Evolutionary conservation across 1,140 invertebrate genomes (phyloP), one percentile per base, ranked within the genome.

Genomic region (Anoplolepis gracilipes): DNA sequence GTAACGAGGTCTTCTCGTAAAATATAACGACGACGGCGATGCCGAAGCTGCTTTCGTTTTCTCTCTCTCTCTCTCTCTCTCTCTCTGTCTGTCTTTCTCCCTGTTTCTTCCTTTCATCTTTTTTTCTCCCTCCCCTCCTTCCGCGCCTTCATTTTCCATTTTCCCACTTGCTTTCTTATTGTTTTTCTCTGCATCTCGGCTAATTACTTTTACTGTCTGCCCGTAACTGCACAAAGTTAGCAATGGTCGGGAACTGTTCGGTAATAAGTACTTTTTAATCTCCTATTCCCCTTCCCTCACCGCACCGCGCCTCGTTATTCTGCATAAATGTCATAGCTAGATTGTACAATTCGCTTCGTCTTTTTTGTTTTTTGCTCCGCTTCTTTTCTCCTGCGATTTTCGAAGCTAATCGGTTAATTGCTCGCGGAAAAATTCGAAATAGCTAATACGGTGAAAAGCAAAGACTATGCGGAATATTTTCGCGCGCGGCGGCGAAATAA

Each of bases 251-350:
- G 61, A 77, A 64, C 57, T 42, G 73, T 77, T 77, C 81, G 81
- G 42, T 84, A 77, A 84, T 76, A 84, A 77, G 73, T 84, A 84
- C 81, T 84, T 77, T 82, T 82, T 82, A 82, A 82, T 82, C 67
- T 67, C 36, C 78, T 67, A 55, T 73, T 57, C 53, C 78, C 64
- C 42, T 28, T 28, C 16, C 7, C 16, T 19, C 46, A 6, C 46
- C 42, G 49, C 19, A 11, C 53, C 78, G 36, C 78, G 53, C 78
- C 65, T 59, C 78, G 78, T 82, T 82, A 73, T 82, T 82, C 78
- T 59, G 67, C 81, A 75, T 84, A 77, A 77, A 84, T 77, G 81
- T 84, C 81, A 59, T 84, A 61, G 57, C 81, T 72, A 84, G 61
- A 84, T 84, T 75, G 70, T 77, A 84, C 73, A 84, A 84, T 77